Evolutionary conservation across 2,888 invertebrate species (phyloP).

Genomic region (Volucella bombylans): DNA sequence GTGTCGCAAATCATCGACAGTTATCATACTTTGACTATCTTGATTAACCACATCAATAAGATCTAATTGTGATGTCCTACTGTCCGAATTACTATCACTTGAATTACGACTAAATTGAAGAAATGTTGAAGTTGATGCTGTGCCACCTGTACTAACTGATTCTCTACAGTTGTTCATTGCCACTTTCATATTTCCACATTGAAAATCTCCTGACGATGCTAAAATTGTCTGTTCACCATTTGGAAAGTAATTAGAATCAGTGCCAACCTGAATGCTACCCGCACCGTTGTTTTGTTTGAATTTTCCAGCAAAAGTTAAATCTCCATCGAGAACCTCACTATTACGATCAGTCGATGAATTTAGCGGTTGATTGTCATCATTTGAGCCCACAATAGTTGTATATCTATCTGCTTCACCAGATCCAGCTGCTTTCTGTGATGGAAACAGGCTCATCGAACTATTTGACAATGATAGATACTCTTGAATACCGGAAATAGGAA

Average conservation of each 20-base stretch:
- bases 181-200: slow-evolving; percentile 36
- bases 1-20: slow-evolving; percentile 74
- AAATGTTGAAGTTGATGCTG: slow-evolving; percentile 46
- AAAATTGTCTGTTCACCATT: slow-evolving; percentile 45
- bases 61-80: slow-evolving; percentile 77
- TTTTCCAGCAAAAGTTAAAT: slow-evolving; percentile 81
- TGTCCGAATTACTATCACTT: slow-evolving; percentile 78
- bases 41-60: slow-evolving; percentile 75
- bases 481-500: slow-evolving; percentile 72
- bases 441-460: slow-evolving; percentile 79
- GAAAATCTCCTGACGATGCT: slow-evolving; percentile 24
- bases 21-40: slow-evolving; percentile 68
- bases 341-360: slow-evolving; percentile 38
- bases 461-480: slow-evolving; percentile 75
- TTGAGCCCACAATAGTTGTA: slow-evolving; percentile 23
- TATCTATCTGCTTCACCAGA: slow-evolving; percentile 55
- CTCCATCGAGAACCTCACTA: slow-evolving; percentile 61
- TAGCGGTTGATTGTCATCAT: slow-evolving; percentile 42
- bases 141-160: slow-evolving; percentile 25
- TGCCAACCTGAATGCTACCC: slow-evolving; percentile 57
- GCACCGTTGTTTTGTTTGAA: slow-evolving; percentile 77
- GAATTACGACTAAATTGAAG: slow-evolving; percentile 72
- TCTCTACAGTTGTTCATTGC: slow-evolving; percentile 55
- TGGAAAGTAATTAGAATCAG: slow-evolving; percentile 56
- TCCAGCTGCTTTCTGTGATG: slow-evolving; percentile 62